Percentiles rank a stretch among this genome's conserved stretches.
These are phyloP conservation scores for Entomobrya proxima DNA, from an alignment of 2,888 invertebrate species.

Conservation along the genomic window DNA sequence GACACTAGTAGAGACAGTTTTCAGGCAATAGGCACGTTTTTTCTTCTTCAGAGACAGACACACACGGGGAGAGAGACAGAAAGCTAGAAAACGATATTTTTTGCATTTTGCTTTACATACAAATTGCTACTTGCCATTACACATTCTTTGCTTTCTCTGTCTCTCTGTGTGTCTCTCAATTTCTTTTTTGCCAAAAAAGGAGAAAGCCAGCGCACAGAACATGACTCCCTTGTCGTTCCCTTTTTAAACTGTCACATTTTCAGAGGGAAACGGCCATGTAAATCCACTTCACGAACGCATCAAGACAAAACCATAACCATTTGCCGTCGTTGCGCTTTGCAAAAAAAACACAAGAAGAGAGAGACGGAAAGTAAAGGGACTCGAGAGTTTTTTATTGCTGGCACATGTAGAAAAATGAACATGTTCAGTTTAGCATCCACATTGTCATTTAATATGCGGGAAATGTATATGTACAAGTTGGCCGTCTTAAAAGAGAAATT, in stretches of 20 bases:
- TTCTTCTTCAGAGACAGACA: background rate
- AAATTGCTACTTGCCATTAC: conserved; percentile 60
- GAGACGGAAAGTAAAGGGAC: background rate
- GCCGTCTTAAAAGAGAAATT: too few relatives aligned
- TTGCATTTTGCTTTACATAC: conserved; percentile 68
- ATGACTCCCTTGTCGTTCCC: conserved; percentile 61
- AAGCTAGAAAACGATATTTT: background rate
- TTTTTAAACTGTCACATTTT: conserved; percentile 66
- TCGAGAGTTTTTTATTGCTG: too few relatives aligned
- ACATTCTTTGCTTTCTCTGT: conserved; percentile 13
- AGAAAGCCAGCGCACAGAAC: conserved; percentile 9
- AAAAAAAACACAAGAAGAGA: background rate
- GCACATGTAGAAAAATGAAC: too few relatives aligned
- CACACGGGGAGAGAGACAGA: background rate
- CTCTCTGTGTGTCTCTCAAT: background rate
- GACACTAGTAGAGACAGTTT: background rate
- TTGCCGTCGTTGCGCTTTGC: background rate
- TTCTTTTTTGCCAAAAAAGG: background rate
- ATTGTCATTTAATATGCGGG: too few relatives aligned
- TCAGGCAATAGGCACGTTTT: conserved; percentile 22
- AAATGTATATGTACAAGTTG: too few relatives aligned
- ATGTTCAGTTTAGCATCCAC: too few relatives aligned
- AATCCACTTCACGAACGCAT: conserved; percentile 62
- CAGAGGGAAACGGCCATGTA: conserved; percentile 56
- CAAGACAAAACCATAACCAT: conserved; percentile 49